Base-by-base conservation (phyloP, 2,797 vertebrate species). In the Telmatherina bonti region DNA sequence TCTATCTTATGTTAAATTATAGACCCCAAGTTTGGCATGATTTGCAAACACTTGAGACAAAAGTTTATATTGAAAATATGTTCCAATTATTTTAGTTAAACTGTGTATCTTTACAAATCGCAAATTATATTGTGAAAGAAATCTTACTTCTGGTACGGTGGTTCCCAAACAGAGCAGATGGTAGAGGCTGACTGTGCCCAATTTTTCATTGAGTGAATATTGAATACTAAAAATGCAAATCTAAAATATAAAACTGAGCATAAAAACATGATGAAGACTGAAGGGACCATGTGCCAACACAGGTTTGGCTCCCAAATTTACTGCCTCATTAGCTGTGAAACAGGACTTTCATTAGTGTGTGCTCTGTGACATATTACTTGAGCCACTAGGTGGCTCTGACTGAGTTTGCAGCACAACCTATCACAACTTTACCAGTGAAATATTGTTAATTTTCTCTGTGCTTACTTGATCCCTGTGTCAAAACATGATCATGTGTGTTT, bases 351-450 rank as follows among this genome's bases (percentile, higher is more conserved):
- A 83, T 79, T 77, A 59, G 61, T 18, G 57, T 68, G 51, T 18
- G 24, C 56, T 67, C 66, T 43, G 24, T 84, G 81, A 87, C 63
- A 47, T 22, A 81, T 86, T 76, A 74, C 71, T 51, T 8, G 66
- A 67, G 72, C 79, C 86, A 78, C 76, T 64, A 74, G 76, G 80
- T 80, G 82, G 70, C 76, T 66, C 70, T 68, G 9, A 52, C 61
- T 12, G 60, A 75, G 55, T 82, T 77, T 82, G 74, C 67, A 73
- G 62, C 8, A 7, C 70, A 75, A 81, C 49, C 35, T 41, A 53
- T 52, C 62, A 53, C 49, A 78, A 70, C 69, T 85, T 82, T 67
- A 62, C 62, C 59, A 22, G 56, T 74, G 73, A 82, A 75, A 76
- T 78, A 79, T 58, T 38, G 45, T 71, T 74, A 56, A 81, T 74